Conservation (phyloP, 2,797 vertebrate genomes). For the Sciaenops ocellatus region DNA sequence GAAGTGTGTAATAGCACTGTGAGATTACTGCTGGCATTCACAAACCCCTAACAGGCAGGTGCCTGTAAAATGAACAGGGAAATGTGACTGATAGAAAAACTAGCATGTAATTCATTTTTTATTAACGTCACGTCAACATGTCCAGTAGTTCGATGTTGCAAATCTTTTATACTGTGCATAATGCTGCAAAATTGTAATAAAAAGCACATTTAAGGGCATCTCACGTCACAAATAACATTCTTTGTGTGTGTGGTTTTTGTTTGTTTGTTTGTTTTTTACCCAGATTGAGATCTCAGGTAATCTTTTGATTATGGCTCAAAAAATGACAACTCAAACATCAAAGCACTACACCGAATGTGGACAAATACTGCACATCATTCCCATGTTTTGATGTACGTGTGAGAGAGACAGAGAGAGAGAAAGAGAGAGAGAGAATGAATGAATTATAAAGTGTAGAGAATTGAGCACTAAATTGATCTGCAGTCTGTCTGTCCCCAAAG, state of each 20-base stretch:
- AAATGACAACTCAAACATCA: conserved; percentile 9
- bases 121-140: not conserved
- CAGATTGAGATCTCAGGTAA: not conserved
- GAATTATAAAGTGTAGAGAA: conserved; percentile 65
- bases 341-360: conserved; percentile 4
- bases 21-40: conserved; percentile 9
- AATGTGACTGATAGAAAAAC: not conserved
- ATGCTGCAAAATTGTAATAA: not conserved
- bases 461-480: conserved; percentile 73
- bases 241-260: no score
- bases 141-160: not conserved
- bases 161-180: not conserved
- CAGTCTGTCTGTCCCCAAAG: conserved; percentile 68
- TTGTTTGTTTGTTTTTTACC: no score
- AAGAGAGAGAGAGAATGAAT: conserved; percentile 18
- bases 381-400: not conserved
- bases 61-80: not conserved
- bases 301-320: not conserved
- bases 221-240: not conserved
- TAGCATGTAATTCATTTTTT: not conserved
- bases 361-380: conserved; percentile 20
- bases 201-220: conserved; percentile 2
- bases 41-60: not conserved
- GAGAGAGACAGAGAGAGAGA: conserved; percentile 15
- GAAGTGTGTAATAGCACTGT: conserved; percentile 7